Evolutionary conservation across 2,113 vertebrate genomes (phyloP).

Genomic region (Gila orcuttii): DNA sequence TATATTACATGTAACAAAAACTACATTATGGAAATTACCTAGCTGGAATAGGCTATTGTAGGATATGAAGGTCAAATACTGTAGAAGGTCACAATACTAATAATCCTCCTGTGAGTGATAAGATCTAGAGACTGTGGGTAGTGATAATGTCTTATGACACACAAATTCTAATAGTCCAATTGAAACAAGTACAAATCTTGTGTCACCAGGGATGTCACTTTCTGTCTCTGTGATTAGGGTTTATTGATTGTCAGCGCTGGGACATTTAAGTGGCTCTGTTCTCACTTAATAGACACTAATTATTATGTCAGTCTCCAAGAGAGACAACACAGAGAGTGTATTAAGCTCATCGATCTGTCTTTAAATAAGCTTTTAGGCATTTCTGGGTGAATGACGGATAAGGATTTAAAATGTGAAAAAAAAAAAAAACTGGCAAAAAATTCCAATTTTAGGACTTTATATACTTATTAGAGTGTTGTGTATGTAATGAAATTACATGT

Average conservation of each 20-base stretch:
- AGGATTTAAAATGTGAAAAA: too few relatives aligned
- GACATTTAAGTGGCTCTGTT: conserved; percentile 36
- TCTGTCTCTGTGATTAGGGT: conserved; percentile 39
- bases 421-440: too few relatives aligned
- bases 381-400: too few relatives aligned
- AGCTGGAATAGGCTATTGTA: not conserved
- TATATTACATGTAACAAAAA: too few relatives aligned
- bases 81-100: conserved; percentile 11
- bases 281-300: conserved; percentile 34
- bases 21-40: not conserved
- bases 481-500: too few relatives aligned
- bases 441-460: too few relatives aligned
- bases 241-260: conserved; percentile 33
- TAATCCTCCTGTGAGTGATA: conserved; percentile 45
- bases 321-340: not conserved
- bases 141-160: conserved; percentile 2
- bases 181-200: conserved; percentile 1
- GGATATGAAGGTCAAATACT: not conserved
- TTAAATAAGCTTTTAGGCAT: not conserved
- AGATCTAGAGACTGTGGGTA: not conserved
- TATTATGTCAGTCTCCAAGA: conserved; percentile 35
- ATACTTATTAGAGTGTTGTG: too few relatives aligned
- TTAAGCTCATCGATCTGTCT: conserved; percentile 17
- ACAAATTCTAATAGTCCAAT: conserved; percentile 15
- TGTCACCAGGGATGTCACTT: conserved; percentile 31